phyloP scores from a whole-genome alignment of 1,140 invertebrate species.

The Artemia franciscana region DNA sequence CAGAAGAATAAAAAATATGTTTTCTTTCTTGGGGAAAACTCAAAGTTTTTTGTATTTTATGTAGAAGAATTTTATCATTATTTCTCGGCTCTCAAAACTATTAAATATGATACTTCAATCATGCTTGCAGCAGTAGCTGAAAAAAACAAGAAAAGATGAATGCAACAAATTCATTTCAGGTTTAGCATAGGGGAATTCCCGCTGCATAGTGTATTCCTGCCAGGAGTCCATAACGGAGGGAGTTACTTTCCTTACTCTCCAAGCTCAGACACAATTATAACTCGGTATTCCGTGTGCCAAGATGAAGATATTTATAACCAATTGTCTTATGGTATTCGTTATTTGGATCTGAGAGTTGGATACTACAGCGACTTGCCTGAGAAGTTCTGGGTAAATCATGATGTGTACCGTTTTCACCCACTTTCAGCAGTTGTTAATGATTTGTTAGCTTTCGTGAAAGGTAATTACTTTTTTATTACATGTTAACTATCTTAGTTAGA shows the following conservation, averaged over 20 bases:
- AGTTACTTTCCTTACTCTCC: slow-evolving; percentile 25
- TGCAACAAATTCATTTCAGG: too few relatives aligned
- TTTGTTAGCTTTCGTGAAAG: slow-evolving; percentile 31
- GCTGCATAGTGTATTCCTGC: slow-evolving; percentile 32
- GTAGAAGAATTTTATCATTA: too few relatives aligned
- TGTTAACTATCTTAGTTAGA: not conserved
- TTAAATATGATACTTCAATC: not conserved
- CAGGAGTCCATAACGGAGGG: slow-evolving; percentile 43
- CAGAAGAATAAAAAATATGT: too few relatives aligned
- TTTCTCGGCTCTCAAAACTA: too few relatives aligned
- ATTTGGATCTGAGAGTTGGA: slow-evolving; percentile 47
- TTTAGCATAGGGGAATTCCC: slow-evolving; percentile 25
- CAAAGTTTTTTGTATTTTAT: too few relatives aligned
- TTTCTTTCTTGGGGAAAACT: too few relatives aligned
- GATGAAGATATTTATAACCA: slow-evolving; percentile 52
- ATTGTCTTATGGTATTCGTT: slow-evolving; percentile 50
- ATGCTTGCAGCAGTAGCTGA: slow-evolving; percentile 18
- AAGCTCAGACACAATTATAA: slow-evolving; percentile 19
- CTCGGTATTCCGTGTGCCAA: slow-evolving; percentile 33
- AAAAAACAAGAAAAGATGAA: too few relatives aligned
- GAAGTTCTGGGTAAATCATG: slow-evolving; percentile 33
- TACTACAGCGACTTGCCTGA: slow-evolving; percentile 31
- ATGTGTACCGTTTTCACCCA: slow-evolving; percentile 34
- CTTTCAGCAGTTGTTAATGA: slow-evolving; percentile 33
- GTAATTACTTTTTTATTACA: not conserved